These are phyloP conservation scores for Pseudois nayaur DNA, from an alignment of 2,113 vertebrate genomes.

Conservation along the genomic window DNA sequence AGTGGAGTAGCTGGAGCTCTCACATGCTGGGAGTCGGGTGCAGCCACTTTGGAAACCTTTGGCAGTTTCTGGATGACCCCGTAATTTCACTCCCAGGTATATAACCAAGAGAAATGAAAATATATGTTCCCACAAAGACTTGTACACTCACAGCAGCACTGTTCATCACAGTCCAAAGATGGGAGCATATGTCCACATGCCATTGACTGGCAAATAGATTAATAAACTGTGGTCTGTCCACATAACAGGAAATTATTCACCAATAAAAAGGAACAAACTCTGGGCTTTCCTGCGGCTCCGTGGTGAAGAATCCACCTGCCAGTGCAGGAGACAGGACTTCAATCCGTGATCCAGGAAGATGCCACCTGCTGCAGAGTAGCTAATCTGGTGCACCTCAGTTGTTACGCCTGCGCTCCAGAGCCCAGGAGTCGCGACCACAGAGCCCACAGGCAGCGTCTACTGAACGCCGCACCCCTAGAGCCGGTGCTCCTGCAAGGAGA, in stretches of 20 bases:
- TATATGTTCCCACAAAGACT: neutral
- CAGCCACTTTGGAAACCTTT: neutral
- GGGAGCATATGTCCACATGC: too few relatives aligned
- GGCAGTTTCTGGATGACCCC: neutral
- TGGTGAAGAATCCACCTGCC: neutral
- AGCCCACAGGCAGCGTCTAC: neutral
- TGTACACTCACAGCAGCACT: neutral
- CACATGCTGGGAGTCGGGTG: fast-evolving
- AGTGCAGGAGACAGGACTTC: neutral
- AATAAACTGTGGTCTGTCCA: neutral
- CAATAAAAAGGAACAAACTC: neutral
- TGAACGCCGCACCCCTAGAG: fast-evolving
- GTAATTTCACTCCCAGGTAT: neutral
- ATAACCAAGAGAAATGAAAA: neutral
- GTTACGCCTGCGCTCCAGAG: neutral
- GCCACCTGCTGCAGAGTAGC: neutral
- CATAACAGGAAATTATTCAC: neutral
- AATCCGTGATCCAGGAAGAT: neutral
- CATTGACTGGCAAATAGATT: too few relatives aligned
- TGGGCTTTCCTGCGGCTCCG: neutral
- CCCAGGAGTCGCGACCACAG: fast-evolving
- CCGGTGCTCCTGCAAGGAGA: neutral
- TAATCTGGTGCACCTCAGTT: neutral
- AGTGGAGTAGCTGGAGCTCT: neutral
- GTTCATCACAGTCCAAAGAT: neutral